Evolutionary conservation across 35 echinoderm and acorn worm genomes (phyloP).

Genomic region (Acanthaster planci): DNA sequence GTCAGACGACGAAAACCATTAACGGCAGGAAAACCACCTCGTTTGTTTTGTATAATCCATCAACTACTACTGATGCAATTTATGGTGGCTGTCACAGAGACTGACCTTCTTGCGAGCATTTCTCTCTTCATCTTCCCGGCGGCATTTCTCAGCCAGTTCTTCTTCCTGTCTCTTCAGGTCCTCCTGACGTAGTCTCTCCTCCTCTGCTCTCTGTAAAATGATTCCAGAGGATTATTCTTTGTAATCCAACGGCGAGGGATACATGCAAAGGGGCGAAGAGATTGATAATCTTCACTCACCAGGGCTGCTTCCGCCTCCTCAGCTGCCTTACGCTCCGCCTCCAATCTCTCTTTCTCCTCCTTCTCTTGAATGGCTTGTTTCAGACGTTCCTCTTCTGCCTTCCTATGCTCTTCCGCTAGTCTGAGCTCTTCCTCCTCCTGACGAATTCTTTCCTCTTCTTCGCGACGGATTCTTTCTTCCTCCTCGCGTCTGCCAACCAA

Average conservation of each 20-base stretch:
- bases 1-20: too few species aligned
- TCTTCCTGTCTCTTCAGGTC: constrained; percentile 48
- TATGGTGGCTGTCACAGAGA: too few species aligned
- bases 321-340: constrained; percentile 48
- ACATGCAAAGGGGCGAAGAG: too few species aligned
- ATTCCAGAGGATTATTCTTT: neutral
- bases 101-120: constrained; percentile 61
- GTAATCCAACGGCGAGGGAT: neutral
- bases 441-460: constrained; percentile 74
- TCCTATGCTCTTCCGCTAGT: constrained; percentile 67
- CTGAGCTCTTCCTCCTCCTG: constrained; percentile 63
- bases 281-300: neutral
- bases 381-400: constrained; percentile 63
- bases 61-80: too few species aligned
- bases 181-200: constrained; percentile 59
- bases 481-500: constrained; percentile 51
- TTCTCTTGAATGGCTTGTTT: constrained; percentile 63
- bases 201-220: constrained; percentile 49
- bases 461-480: constrained; percentile 51
- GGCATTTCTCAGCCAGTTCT: constrained; percentile 47
- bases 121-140: constrained; percentile 55
- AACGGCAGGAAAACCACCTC: too few species aligned
- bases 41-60: too few species aligned
- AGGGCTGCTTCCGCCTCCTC: constrained; percentile 59
- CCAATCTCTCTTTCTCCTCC: constrained; percentile 41